Percentiles rank a stretch among this genome's conserved stretches.
phyloP scores from a whole-genome alignment of 2,797 vertebrate genomes.

The Eulemur rubriventer region DNA sequence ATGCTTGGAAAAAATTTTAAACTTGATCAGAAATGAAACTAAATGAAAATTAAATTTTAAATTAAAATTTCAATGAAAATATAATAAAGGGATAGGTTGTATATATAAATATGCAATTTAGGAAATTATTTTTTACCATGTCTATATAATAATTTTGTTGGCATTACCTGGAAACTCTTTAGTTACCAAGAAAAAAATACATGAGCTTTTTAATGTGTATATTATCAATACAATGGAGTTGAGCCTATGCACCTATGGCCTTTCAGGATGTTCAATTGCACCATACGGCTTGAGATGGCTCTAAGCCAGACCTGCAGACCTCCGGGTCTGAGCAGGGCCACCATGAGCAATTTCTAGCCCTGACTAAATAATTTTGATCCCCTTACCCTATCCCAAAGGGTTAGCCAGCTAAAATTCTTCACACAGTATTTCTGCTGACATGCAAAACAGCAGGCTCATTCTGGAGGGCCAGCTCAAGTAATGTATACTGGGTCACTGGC shows the following conservation, averaged over 20 bases:
- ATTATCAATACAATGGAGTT: neutral
- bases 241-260: neutral
- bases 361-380: neutral
- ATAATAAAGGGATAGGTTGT: neutral
- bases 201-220: neutral
- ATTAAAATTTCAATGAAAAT: conserved; percentile 3
- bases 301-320: neutral
- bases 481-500: neutral
- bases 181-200: neutral
- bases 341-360: neutral
- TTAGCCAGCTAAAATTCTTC: neutral
- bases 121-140: conserved; percentile 32
- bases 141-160: neutral
- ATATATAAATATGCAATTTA: neutral
- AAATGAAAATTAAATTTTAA: no score
- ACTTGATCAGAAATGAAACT: neutral
- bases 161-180: neutral
- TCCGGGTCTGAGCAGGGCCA: neutral
- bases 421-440: neutral
- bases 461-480: neutral
- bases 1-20: neutral
- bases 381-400: neutral
- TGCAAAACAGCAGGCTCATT: neutral
- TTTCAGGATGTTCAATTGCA: neutral
- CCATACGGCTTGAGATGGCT: neutral